phyloP scores from a whole-genome alignment of 2,113 vertebrate species.

The Mobula hypostoma region DNA sequence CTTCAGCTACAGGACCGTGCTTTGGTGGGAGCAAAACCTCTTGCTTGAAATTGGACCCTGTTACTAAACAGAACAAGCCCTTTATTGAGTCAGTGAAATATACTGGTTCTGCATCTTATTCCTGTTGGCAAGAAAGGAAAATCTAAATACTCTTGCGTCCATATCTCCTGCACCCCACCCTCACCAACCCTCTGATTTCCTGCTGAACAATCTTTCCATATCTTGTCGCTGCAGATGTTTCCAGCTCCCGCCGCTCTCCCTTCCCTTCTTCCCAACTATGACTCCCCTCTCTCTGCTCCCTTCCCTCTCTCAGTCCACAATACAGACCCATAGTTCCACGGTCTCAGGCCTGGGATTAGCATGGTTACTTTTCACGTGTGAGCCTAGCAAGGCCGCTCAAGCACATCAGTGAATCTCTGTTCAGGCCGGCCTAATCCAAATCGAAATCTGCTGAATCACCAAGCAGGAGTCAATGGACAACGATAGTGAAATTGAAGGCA shows the following conservation, averaged over 20 bases:
- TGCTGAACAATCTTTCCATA: no score
- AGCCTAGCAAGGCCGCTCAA: not conserved
- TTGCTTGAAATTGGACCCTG: not conserved
- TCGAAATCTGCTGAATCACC: not conserved
- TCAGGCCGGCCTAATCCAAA: not conserved
- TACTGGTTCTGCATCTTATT: not conserved
- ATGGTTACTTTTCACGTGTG: not conserved
- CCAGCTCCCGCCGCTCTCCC: no score
- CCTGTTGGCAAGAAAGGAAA: no score
- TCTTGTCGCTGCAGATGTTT: no score
- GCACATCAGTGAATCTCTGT: not conserved
- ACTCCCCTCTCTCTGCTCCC: no score
- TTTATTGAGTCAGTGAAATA: not conserved
- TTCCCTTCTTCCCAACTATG: no score
- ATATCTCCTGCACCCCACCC: no score
- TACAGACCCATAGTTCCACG: no score
- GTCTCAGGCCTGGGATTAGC: not conserved
- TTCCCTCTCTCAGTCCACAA: no score
- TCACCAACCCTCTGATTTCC: no score
- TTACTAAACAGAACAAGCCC: not conserved
- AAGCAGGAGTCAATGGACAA: not conserved
- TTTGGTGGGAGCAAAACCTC: not conserved
- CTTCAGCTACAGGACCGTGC: not conserved
- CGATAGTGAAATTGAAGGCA: not conserved
- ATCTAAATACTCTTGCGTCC: not conserved